Base-by-base conservation (phyloP, 1,140 invertebrate genomes). In the Neomicropteryx cornuta region DNA sequence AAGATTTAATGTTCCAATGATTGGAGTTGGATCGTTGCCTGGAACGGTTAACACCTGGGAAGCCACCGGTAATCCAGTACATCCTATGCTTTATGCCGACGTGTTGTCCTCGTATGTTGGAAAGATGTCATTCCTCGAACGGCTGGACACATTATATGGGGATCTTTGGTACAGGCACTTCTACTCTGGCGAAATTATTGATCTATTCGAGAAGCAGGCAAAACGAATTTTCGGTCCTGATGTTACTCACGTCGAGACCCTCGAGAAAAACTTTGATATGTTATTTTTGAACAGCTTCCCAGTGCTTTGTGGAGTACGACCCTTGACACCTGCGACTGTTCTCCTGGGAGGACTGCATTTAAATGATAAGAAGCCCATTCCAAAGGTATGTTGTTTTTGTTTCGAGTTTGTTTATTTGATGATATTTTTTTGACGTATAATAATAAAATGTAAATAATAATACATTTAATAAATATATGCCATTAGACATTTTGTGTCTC, bases 231-330 rank as follows among this genome's bases (percentile, higher is more conserved):
- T 68, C 35, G 61, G 55, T 3, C 19, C 45, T 2, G 43, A 53
- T 37, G 38, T 55, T 19, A 53, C 57, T 8, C 35, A 45, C n/a
- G 23, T 66, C 5, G 42, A 48, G 0, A 56, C 65, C 33, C 41
- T 72, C 13, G 48, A 53, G 27, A 47, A 48, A 23, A 61, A 63
- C 44, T 48, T 60, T 2, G 62, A 57, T 23, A 42, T 75, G 40
- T 36, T 70, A 11, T 56, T 76, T 20, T 33, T 57, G 2, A 62
- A 56, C 40, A 49, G 41, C n/a, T 59, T 69, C 53, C 58, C 52
- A 6, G 41, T 53, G 11, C 45, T 62, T 34, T 39, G 53, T 28
- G 45, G 51, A 33, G 43, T 51, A 8, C 47, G 57, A 33, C 52
- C 68, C 5, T 33, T 54, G 17, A 45, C 55, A 14, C 64, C 62